Percentiles rank a stretch among this genome's conserved stretches.
Conservation (phyloP, 2,113 vertebrate genomes). For the Orientallactaga bullata region DNA sequence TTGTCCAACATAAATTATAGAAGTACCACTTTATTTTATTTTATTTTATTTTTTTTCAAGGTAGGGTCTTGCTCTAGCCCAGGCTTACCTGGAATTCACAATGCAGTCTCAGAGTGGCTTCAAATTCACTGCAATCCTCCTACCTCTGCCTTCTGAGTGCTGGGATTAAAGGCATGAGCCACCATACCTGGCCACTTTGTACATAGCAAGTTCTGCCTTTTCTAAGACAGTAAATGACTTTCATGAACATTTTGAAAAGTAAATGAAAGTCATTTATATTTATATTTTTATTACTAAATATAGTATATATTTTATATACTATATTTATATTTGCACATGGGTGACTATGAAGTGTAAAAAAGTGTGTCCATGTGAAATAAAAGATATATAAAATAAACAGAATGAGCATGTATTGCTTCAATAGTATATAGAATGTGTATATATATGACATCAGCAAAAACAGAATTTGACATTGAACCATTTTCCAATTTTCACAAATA, state of each 20-base stretch:
- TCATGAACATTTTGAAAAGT: background rate
- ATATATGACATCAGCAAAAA: background rate
- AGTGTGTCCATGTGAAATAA: background rate
- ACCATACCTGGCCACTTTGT: too few species aligned
- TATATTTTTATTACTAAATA: background rate
- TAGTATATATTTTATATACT: too few species aligned
- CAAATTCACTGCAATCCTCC: too few species aligned
- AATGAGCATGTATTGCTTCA: background rate
- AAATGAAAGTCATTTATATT: background rate
- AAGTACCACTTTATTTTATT: background rate
- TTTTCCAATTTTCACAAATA: background rate
- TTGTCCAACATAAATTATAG: background rate
- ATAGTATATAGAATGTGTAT: background rate
- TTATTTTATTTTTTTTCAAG: too few species aligned
- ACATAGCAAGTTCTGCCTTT: background rate
- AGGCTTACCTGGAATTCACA: too few species aligned
- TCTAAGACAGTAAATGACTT: background rate
- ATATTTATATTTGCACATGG: background rate
- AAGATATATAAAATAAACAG: background rate
- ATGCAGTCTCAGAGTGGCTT: too few species aligned
- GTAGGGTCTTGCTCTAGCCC: too few species aligned
- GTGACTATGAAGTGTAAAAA: background rate
- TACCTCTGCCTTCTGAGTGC: too few species aligned
- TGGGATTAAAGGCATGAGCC: too few species aligned
- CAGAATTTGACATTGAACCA: background rate